Percentiles rank a stretch among this genome's conserved stretches.
Conservation (phyloP, 2,113 vertebrate genomes). For the Nyctereutes procyonoides region DNA sequence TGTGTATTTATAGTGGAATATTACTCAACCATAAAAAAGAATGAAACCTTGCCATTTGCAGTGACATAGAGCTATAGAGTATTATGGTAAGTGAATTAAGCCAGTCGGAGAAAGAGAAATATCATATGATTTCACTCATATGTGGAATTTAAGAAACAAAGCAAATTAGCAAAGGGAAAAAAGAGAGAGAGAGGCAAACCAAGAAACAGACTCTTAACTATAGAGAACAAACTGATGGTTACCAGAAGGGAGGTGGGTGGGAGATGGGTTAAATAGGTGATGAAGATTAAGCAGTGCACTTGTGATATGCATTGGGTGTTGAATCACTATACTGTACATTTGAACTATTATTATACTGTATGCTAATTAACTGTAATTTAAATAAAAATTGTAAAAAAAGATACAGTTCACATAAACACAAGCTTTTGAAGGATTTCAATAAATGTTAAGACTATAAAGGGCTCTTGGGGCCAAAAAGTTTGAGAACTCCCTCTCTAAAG, state of each 20-base stretch:
- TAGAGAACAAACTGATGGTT: background rate
- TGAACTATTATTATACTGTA: background rate
- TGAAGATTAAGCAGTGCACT: background rate
- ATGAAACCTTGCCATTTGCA: background rate
- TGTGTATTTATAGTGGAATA: background rate
- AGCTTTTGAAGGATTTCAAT: background rate
- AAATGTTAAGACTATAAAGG: background rate
- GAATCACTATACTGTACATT: background rate
- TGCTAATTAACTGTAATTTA: background rate
- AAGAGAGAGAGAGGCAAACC: background rate
- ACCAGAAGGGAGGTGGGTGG: background rate
- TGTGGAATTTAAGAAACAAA: background rate
- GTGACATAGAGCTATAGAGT: background rate
- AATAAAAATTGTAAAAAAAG: background rate
- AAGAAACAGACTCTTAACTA: background rate
- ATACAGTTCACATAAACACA: background rate
- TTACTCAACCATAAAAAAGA: background rate
- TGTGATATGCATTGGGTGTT: background rate
- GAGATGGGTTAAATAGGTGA: background rate
- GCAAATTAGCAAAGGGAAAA: background rate
- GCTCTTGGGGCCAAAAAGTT: background rate
- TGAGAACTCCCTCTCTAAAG: background rate
- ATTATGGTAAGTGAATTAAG: background rate
- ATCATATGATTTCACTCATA: background rate
- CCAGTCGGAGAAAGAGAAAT: background rate